Percentiles rank a stretch among this genome's conserved stretches.
Conservation (phyloP, 2,797 vertebrate species). For the Setipinna tenuifilis region DNA sequence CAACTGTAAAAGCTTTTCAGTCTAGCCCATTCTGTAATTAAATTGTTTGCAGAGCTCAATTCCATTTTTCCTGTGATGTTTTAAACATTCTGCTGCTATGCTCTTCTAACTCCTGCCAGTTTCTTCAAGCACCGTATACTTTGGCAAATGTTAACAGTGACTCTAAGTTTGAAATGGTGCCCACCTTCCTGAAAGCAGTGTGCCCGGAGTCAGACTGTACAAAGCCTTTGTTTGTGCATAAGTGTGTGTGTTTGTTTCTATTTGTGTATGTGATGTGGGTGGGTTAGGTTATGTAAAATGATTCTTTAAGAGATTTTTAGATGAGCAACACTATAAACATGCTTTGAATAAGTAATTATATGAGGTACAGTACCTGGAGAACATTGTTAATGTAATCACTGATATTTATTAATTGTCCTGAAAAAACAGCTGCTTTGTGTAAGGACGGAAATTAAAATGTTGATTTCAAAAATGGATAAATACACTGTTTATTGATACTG, state of each 20-base stretch:
- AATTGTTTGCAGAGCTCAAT: background rate
- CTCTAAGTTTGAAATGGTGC: background rate
- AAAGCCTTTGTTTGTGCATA: background rate
- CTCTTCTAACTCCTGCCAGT: background rate
- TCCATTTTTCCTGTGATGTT: background rate
- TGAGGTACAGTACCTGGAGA: background rate
- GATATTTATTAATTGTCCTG: too few relatives aligned
- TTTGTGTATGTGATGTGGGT: background rate
- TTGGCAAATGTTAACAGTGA: background rate
- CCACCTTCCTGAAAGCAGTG: too few relatives aligned
- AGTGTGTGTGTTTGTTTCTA: background rate
- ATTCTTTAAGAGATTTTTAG: background rate
- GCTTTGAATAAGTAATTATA: background rate
- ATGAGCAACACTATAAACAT: background rate
- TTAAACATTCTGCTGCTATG: background rate
- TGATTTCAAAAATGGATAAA: background rate
- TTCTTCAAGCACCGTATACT: background rate
- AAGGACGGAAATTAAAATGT: background rate
- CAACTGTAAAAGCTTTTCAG: background rate
- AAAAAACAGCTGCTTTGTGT: background rate
- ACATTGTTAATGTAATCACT: too few relatives aligned
- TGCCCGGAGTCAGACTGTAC: too few relatives aligned
- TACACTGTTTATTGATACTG: background rate
- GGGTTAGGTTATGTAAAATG: too few relatives aligned
- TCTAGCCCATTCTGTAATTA: constrained; percentile 7